Percentiles rank a stretch among this genome's conserved stretches.
Evolutionary conservation across 2,113 vertebrate species (phyloP).

Genomic region (Solea solea): DNA sequence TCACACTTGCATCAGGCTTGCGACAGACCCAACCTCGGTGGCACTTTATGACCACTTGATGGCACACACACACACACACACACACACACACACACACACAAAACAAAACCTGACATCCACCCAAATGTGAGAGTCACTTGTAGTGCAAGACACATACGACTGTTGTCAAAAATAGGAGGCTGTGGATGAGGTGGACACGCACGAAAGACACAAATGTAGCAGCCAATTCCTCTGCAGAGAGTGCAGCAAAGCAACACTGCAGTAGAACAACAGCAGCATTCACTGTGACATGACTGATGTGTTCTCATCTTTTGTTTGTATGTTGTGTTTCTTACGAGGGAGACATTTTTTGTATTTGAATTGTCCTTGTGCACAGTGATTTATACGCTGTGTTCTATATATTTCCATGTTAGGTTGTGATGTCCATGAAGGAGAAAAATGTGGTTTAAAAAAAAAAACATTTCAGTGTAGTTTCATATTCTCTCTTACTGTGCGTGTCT

Average conservation of each 20-base stretch:
- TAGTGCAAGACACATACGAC: constrained; percentile 34
- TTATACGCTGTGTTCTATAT: neutral
- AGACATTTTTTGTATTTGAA: neutral
- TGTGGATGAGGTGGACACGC: constrained; percentile 29
- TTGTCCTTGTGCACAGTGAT: neutral
- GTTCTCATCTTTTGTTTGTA: constrained; percentile 17
- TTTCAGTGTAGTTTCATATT: too few relatives aligned
- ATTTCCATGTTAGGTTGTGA: too few relatives aligned
- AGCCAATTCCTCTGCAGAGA: constrained; percentile 22
- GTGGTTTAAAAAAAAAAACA: too few relatives aligned
- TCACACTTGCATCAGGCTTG: constrained; percentile 53
- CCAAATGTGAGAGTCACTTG: constrained; percentile 17
- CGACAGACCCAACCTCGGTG: constrained; percentile 43
- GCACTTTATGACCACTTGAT: constrained; percentile 52
- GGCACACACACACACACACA: constrained; percentile 2
- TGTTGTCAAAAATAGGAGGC: constrained; percentile 11
- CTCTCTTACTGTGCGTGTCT: neutral
- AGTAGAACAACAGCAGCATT: constrained; percentile 23
- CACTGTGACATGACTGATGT: constrained; percentile 31
- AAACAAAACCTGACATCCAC: constrained; percentile 45
- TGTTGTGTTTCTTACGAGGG: neutral
- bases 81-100: constrained; percentile 12
- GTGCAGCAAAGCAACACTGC: constrained; percentile 32
- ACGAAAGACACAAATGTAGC: constrained; percentile 22
- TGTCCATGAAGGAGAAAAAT: too few relatives aligned